Conservation (phyloP, 2,797 vertebrate genomes). For the Enteromius paludinosus region DNA sequence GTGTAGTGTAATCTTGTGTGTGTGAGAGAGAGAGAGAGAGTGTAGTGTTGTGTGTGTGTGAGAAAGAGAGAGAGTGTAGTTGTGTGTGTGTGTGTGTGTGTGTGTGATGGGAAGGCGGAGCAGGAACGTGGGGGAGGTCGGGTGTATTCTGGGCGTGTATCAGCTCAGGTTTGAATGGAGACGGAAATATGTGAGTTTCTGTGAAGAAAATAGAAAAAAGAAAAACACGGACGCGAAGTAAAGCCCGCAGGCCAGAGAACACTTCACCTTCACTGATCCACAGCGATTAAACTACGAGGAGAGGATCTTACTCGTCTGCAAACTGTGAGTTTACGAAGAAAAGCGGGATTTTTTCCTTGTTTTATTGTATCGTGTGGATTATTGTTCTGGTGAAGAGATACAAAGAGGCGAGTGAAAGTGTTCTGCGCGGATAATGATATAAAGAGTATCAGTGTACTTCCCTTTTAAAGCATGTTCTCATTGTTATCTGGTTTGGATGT, state of each 20-base stretch:
- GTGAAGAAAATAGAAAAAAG: slow-evolving; percentile 19
- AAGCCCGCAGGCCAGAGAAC: slow-evolving; percentile 27
- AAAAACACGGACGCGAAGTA: slow-evolving; percentile 23
- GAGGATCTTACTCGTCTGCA: neutral
- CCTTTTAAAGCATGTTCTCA: neutral
- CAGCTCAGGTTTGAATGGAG: slow-evolving; percentile 52
- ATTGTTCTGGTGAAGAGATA: neutral
- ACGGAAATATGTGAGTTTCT: slow-evolving; percentile 59
- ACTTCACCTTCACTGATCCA: neutral
- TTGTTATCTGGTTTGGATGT: neutral
- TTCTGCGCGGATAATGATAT: neutral
- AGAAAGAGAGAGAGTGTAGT: no score
- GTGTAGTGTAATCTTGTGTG: no score
- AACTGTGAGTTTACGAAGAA: slow-evolving; percentile 29
- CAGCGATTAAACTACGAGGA: neutral
- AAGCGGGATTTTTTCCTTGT: neutral
- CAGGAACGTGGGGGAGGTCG: slow-evolving; percentile 59
- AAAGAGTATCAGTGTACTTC: neutral
- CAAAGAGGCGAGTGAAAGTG: neutral
- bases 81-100: no score
- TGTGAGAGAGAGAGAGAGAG: no score
- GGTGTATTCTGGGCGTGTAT: slow-evolving; percentile 42
- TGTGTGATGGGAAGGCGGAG: slow-evolving; percentile 30
- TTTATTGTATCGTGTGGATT: neutral
- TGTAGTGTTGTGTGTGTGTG: no score